phyloP scores from a whole-genome alignment of 2,888 invertebrate genomes.

The Dryomyza anilis region DNA sequence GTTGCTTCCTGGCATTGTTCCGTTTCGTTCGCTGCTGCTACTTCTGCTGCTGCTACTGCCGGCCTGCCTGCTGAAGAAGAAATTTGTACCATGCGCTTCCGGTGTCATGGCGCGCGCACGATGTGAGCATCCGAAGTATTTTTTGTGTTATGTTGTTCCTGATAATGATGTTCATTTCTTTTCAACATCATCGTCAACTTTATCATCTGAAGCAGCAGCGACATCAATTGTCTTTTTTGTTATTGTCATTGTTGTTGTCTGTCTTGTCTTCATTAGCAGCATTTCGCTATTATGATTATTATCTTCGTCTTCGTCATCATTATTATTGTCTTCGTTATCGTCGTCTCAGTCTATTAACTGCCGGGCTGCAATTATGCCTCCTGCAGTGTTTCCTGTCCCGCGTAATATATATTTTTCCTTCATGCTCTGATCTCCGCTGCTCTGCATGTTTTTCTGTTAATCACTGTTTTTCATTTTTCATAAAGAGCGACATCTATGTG shows the following conservation, averaged over 20 bases:
- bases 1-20: not conserved
- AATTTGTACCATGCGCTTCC: constrained; percentile 11
- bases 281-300: too few relatives aligned
- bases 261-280: not conserved
- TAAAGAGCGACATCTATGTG: not conserved
- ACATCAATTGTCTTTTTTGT: not conserved
- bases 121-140: not conserved
- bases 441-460: too few relatives aligned
- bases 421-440: not conserved
- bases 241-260: not conserved
- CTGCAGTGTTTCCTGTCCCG: not conserved
- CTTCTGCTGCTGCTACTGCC: not conserved
- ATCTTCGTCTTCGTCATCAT: not conserved
- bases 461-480: not conserved
- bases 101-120: constrained; percentile 20
- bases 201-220: too few relatives aligned
- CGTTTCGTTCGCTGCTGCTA: not conserved
- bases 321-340: not conserved
- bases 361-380: constrained; percentile 3
- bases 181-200: too few relatives aligned
- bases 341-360: not conserved
- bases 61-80: too few relatives aligned
- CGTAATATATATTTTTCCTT: not conserved
- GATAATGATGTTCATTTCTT: too few relatives aligned
- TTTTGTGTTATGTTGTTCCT: not conserved